phyloP scores from a whole-genome alignment of 2,888 invertebrate genomes.

The Embidobia sp. region DNA sequence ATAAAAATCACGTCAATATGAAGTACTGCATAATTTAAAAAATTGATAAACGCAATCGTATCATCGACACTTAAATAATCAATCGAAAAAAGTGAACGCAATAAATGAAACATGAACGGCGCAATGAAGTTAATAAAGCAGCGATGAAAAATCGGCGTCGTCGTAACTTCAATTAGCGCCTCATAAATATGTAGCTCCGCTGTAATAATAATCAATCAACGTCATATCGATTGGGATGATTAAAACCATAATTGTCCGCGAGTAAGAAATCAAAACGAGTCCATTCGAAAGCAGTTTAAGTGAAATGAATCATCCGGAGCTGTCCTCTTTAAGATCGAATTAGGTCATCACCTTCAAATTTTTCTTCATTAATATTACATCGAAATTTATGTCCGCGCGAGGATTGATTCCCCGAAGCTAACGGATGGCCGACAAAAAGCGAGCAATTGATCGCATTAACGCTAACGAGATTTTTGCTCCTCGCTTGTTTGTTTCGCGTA shows the following conservation, averaged over 20 bases:
- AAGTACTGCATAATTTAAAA: no score
- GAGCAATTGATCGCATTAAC: slow-evolving; percentile 15
- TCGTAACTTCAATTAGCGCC: no score
- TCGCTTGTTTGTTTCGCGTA: slow-evolving; percentile 21
- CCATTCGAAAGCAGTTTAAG: slow-evolving; percentile 7
- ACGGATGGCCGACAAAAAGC: slow-evolving; percentile 1
- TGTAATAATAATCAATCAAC: no score
- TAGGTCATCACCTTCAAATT: slow-evolving; percentile 33
- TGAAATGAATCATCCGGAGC: slow-evolving; percentile 13
- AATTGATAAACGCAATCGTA: no score
- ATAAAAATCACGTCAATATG: no score
- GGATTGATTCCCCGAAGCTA: slow-evolving; percentile 22
- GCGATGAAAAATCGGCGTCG: no score
- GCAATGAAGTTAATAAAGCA: no score
- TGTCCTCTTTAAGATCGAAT: slow-evolving; percentile 30
- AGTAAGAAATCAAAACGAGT: not conserved
- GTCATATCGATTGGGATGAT: not conserved
- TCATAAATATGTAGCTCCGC: no score
- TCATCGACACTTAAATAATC: no score
- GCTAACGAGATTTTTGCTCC: slow-evolving; percentile 15
- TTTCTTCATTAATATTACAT: slow-evolving; percentile 38
- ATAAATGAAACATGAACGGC: no score
- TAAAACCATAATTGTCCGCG: not conserved
- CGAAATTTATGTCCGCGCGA: slow-evolving; percentile 16
- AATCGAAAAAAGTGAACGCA: no score